Evolutionary conservation across 2,888 invertebrate genomes (phyloP).

Genomic region (Hyposoter didymator): DNA sequence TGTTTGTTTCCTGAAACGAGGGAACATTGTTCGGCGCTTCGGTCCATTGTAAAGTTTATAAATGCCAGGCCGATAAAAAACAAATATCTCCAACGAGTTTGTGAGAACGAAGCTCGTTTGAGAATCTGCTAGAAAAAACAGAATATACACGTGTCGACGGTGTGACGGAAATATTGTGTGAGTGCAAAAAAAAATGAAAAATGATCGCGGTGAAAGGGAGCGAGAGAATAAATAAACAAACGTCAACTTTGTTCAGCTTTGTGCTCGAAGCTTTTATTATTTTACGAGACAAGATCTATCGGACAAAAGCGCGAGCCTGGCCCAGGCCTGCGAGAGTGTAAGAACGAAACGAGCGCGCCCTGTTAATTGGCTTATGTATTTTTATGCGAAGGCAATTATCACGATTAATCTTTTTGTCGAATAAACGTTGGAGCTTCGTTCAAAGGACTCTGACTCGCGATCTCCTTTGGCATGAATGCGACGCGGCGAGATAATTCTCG

Average conservation of each 20-base stretch:
- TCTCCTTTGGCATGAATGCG: not conserved
- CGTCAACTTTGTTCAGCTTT: constrained; percentile 23
- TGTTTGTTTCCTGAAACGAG: constrained; percentile 22
- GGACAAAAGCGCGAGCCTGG: constrained; percentile 22
- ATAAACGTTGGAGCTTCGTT: constrained; percentile 1
- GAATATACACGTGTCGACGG: not conserved
- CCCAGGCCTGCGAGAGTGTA: not conserved
- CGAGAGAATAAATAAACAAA: constrained; percentile 1
- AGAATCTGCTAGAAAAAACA: not conserved
- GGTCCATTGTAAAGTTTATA: constrained; percentile 21
- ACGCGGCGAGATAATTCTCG: not conserved
- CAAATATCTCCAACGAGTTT: not conserved
- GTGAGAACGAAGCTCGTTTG: constrained; percentile 13
- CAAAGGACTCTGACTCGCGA: not conserved
- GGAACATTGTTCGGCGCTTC: constrained; percentile 3
- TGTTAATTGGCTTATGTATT: constrained; percentile 43
- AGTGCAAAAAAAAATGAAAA: not conserved
- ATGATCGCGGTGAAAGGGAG: not conserved
- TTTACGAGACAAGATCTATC: not conserved
- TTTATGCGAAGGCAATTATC: constrained; percentile 16
- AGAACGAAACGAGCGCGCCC: constrained; percentile 24
- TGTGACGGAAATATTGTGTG: not conserved
- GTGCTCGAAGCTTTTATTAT: constrained; percentile 25
- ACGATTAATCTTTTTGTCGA: not conserved
- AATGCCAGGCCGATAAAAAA: constrained; percentile 5